Conservation (phyloP, 1,140 invertebrate genomes). For the Amyelois transitella region DNA sequence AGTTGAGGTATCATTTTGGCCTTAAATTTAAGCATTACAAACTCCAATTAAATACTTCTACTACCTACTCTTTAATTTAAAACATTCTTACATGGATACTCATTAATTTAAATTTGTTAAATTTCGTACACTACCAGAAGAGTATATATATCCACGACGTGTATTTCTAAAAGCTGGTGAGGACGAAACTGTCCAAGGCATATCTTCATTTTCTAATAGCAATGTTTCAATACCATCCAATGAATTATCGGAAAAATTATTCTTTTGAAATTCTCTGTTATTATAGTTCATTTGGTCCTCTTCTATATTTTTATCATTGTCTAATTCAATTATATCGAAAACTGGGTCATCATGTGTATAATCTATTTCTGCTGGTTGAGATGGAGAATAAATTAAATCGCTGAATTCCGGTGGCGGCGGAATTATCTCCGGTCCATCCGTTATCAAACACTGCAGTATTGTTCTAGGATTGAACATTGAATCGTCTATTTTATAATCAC, state of each 20-base stretch:
- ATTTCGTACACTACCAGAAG: conserved; percentile 15
- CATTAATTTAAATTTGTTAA: conserved; percentile 38
- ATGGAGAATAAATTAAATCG: conserved; percentile 21
- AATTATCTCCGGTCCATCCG: conserved; percentile 24
- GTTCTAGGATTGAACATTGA: conserved; percentile 56
- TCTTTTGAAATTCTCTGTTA: not conserved
- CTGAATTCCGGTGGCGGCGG: conserved; percentile 48
- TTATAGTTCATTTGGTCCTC: not conserved
- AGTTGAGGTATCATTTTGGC: no score
- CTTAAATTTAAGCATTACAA: no score
- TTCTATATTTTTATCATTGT: not conserved
- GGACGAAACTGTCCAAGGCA: conserved; percentile 10
- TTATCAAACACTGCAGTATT: conserved; percentile 31
- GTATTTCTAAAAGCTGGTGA: not conserved
- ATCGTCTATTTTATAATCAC: conserved; percentile 27
- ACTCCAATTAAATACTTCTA: no score
- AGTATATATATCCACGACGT: not conserved
- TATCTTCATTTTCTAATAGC: conserved; percentile 24
- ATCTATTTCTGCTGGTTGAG: not conserved
- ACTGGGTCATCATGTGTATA: not conserved
- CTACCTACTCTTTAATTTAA: not conserved
- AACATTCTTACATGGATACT: conserved; percentile 1
- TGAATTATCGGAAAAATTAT: not conserved
- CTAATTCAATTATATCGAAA: not conserved
- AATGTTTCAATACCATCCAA: conserved; percentile 40